Evolutionary conservation across 2,797 vertebrate genomes (phyloP), one percentile per base, ranked within the genome.

Genomic region (Huso huso): DNA sequence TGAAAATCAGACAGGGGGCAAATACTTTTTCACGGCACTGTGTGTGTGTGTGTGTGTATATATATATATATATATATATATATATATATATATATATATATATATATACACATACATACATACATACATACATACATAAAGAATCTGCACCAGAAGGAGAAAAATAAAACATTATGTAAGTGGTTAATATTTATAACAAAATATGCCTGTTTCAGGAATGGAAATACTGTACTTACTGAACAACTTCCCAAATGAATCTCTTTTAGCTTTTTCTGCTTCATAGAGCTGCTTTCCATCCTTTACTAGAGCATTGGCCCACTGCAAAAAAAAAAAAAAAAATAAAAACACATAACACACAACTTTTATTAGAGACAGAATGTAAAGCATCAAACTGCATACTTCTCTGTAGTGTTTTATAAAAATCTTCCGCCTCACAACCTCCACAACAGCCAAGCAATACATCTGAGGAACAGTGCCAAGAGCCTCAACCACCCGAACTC

Each of bases 391-490:
- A 37, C 23, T 37, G 23, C 91, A 81, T 78, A 99, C 97, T 93
- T 97, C 95, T 88, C 94, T 95, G 89, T 99, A 99, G 92, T 97
- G 96, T 85, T 92, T 94, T 86, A 95, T 92, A 72, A 99, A 99
- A 93, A 95, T 95, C 84, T 96, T 98, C 72, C 97, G 93, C 74
- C 96, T 90, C 73, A 99, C 95, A 12, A 99, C 95, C 81, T 99
- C 97, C 72, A 97, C 96, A 75, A 98, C 96, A 37, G 96, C 95
- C 82, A 99, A 82, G 87, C 97, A 99, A 79, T 99, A 99, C 95
- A 99, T 96, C 78, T 98, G 97, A 76, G 97, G 97, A 74, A 98
- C 97, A 1, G 92, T 95, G 71, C 95, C 95, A 74, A 99, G 94
- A 65, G 96, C 95, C 71, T 99, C 96, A 65, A 99, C 97, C 75